Evolutionary conservation across 2,797 vertebrate genomes (phyloP), one percentile per base, ranked within the genome.

Genomic region (Sebastes steindachneri): DNA sequence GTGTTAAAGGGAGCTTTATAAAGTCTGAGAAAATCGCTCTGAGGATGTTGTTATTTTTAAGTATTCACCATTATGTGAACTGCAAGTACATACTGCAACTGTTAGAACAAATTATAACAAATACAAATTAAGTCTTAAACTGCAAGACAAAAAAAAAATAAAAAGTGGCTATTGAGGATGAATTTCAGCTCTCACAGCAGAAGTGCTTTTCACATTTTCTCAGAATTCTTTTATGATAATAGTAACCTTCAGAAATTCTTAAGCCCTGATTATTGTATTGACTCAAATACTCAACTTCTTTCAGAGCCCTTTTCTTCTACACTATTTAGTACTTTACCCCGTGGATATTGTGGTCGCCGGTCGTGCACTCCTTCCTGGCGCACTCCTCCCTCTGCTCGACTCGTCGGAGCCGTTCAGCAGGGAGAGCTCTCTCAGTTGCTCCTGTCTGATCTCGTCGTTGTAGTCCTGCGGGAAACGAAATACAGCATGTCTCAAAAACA

Each of bases 391-490:
- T 90, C 97, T 95, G 82, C 92, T 94, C 59, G 97, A 96, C 72
- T 99, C 98, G 8, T 99, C 98, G 1, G 98, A 99, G 79, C 98
- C 98, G 0, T 99, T 99, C 92, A 99, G 92, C 88, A 98, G 97
- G 0, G 98, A 99, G 66, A 99, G 95, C 91, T 99, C 99, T 86
- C 99, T 96, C 84, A 99, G 95, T 73, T 99, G 99, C 90, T 99
- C 98, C 93, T 99, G 98, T 81, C 99, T 97, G 91, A 99, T 99
- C 95, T 99, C 97, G 92, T 99, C 99, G 77, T 99, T 99, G 90
- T 99, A 99, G 93, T 99, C 99, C 99, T 97, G 86, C 4, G 77
- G 79, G 87, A 89, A 66, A 80, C 74, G 80, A 77, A 90, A 90
- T 57, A 72, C 60, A 90, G 64, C 58, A 83, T 21, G 78, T 81